Percentiles rank a stretch among this genome's conserved stretches.
Evolutionary conservation across 2,888 invertebrate species (phyloP).

Genomic region (Nephrotoma appendiculata): DNA sequence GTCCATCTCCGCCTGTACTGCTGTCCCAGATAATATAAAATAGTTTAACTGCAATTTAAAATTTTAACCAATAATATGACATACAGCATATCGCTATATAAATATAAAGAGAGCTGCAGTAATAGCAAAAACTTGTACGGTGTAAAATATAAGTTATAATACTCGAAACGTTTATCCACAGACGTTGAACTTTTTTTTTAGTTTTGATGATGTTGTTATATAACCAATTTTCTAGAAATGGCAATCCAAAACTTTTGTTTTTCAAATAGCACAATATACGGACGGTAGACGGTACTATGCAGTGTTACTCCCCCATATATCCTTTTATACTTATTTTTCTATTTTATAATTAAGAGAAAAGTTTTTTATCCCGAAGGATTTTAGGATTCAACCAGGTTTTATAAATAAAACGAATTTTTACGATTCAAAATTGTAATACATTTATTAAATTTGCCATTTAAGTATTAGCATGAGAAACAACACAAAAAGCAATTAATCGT

Average conservation of each 20-base stretch:
- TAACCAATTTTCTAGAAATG: background rate
- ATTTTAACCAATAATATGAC: background rate
- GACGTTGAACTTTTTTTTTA: background rate
- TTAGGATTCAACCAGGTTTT: background rate
- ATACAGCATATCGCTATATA: too few species aligned
- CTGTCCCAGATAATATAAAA: background rate
- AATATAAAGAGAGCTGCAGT: background rate
- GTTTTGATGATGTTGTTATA: background rate
- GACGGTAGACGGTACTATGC: background rate
- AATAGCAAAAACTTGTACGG: background rate
- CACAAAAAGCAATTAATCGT: background rate
- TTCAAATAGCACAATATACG: background rate
- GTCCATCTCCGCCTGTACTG: background rate
- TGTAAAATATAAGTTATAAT: background rate
- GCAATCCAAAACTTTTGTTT: background rate
- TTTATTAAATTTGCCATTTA: background rate
- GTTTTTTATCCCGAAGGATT: background rate
- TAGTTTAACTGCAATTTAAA: background rate
- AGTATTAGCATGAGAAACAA: background rate
- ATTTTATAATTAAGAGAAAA: background rate
- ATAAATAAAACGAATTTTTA: background rate
- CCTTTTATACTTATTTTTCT: background rate
- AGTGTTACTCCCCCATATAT: background rate
- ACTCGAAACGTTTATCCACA: background rate
- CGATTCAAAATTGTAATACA: background rate